Conservation (phyloP, 2,888 invertebrate species). For the Clostera curtula region DNA sequence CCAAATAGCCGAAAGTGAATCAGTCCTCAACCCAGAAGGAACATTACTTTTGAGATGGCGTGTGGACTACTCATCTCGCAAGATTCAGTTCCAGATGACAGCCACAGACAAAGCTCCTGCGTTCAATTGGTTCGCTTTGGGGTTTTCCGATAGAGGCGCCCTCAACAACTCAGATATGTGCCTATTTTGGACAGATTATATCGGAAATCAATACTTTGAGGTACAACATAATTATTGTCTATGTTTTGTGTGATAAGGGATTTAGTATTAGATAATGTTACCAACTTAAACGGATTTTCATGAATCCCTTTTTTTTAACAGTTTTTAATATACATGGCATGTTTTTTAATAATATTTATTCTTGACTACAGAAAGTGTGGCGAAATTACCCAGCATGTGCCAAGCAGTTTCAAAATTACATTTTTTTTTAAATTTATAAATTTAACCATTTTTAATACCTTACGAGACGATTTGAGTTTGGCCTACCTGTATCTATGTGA, state of each 20-base stretch:
- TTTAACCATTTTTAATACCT: no score
- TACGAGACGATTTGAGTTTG: no score
- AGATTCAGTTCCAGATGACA: conserved; percentile 67
- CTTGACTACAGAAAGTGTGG: no score
- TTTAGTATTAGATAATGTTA: no score
- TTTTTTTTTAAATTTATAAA: no score
- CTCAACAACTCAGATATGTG: conserved; percentile 86
- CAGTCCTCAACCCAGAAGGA: conserved; percentile 58
- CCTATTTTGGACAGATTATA: conserved; percentile 84
- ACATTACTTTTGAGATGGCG: conserved; percentile 55
- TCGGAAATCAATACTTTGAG: conserved; percentile 69
- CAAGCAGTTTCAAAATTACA: no score
- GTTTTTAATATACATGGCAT: background rate
- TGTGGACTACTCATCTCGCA: conserved; percentile 45
- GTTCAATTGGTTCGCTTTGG: conserved; percentile 86
- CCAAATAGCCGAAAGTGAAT: conserved; percentile 48
- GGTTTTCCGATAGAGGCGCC: conserved; percentile 89
- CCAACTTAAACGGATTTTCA: no score
- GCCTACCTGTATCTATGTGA: no score
- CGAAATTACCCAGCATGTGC: no score
- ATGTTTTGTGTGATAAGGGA: background rate
- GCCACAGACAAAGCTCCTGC: conserved; percentile 57
- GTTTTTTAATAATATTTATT: conserved; percentile 2
- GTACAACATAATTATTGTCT: conserved; percentile 23
- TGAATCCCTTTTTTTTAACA: no score